phyloP scores from a whole-genome alignment of 2,113 vertebrate species.

The Thomomys bottae region DNA sequence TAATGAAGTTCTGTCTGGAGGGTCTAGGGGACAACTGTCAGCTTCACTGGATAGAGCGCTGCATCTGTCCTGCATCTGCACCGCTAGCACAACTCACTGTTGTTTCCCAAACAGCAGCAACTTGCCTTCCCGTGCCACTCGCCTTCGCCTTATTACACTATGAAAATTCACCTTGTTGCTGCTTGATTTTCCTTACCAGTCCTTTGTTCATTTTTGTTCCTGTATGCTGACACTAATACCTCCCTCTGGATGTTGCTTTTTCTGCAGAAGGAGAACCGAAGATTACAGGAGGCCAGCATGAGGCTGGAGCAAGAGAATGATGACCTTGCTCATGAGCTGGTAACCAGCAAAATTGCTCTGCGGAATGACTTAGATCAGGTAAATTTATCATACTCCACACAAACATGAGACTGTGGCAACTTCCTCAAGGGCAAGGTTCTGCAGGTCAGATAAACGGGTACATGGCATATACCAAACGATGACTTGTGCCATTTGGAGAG shows the following conservation, averaged over 20 bases:
- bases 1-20: not conserved
- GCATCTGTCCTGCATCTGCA: constrained; percentile 76
- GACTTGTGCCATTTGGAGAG: not conserved
- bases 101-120: constrained; percentile 82
- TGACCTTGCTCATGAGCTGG: constrained; percentile 97
- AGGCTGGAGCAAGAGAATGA: constrained; percentile 98
- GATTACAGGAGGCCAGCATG: constrained; percentile 98
- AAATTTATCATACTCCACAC: not conserved
- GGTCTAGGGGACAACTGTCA: not conserved
- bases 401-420: not conserved
- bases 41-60: not conserved
- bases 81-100: constrained; percentile 83
- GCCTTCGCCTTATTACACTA: constrained; percentile 66
- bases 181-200: constrained; percentile 7
- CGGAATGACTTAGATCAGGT: constrained; percentile 98
- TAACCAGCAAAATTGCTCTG: constrained; percentile 98
- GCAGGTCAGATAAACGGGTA: not conserved
- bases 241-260: constrained; percentile 69
- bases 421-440: not conserved
- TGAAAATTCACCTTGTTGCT: constrained; percentile 51
- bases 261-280: constrained; percentile 96
- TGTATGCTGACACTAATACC: constrained; percentile 57
- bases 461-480: not conserved
- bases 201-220: not conserved
- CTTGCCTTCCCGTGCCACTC: constrained; percentile 81